Percentiles rank a stretch among this genome's conserved stretches.
These are phyloP conservation scores for Sebastes vulpes DNA, from an alignment of 2,797 vertebrate genomes.

Conservation along the genomic window DNA sequence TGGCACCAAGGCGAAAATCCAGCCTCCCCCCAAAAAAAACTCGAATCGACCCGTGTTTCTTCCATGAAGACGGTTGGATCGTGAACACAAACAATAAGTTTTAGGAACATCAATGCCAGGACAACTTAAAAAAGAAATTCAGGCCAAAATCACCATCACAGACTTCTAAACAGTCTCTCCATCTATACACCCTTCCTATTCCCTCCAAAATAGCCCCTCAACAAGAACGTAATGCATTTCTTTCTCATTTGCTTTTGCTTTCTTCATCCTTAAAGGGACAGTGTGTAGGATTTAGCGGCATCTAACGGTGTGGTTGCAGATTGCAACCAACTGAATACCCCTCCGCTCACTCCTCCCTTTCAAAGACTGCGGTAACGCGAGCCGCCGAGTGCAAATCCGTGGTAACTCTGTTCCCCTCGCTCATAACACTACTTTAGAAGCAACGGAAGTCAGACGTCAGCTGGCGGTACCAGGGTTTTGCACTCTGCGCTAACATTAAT, in stretches of 20 bases:
- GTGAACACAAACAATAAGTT: constrained; percentile 19
- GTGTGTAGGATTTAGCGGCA: neutral
- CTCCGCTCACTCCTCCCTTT: neutral
- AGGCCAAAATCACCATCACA: neutral
- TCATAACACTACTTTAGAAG: too few species aligned
- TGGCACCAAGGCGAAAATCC: constrained; percentile 26
- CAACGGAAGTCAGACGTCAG: too few species aligned
- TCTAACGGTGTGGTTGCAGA: neutral
- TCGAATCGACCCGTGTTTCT: constrained; percentile 16
- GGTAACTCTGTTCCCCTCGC: too few species aligned
- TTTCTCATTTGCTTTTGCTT: neutral
- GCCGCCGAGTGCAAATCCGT: too few species aligned
- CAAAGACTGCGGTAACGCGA: too few species aligned
- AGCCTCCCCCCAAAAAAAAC: neutral
- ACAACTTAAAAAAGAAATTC: neutral
- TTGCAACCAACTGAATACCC: neutral
- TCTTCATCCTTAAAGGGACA: neutral
- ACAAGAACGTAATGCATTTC: neutral
- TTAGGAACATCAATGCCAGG: neutral
- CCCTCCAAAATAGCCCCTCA: neutral
- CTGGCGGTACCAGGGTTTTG: too few species aligned
- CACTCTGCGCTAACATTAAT: too few species aligned
- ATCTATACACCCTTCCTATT: neutral
- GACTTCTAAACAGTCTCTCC: neutral
- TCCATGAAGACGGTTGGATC: constrained; percentile 21